Percentiles rank a stretch among this genome's conserved stretches.
Conservation (phyloP, 1,140 invertebrate genomes). For the Heliconius eleuchia region DNA sequence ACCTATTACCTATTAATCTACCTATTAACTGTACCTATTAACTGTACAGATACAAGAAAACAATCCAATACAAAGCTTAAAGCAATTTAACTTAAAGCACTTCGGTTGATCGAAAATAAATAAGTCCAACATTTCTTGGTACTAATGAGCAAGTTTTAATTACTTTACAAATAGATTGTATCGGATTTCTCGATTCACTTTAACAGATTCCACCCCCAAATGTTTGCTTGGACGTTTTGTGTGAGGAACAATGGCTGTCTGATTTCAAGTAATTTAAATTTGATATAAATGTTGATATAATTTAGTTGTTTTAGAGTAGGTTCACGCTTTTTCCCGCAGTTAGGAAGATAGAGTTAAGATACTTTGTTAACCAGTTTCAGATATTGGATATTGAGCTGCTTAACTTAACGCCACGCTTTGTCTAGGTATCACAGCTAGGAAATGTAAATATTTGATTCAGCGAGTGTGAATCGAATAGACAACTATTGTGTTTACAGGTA, state of each 20-base stretch:
- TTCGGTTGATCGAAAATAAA: conserved; percentile 45
- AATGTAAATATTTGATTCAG: too few species aligned
- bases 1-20: too few species aligned
- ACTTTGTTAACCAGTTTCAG: background rate
- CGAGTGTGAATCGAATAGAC: too few species aligned
- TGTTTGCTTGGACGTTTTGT: background rate
- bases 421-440: background rate
- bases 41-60: conserved; percentile 34
- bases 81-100: conserved; percentile 45
- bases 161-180: conserved; percentile 43
- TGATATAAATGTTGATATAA: background rate
- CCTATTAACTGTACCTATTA: background rate
- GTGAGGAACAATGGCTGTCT: background rate
- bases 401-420: background rate
- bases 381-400: background rate
- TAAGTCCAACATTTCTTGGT: conserved; percentile 42
- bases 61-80: conserved; percentile 35
- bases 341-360: background rate
- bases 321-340: too few species aligned
- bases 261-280: background rate
- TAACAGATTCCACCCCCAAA: conserved; percentile 11
- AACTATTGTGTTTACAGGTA: too few species aligned
- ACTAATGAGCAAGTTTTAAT: conserved; percentile 49
- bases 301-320: too few species aligned
- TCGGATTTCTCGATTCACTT: conserved; percentile 34